These are phyloP conservation scores for Thysanoteuthis rhombus DNA, from an alignment of 2,888 invertebrate genomes.

Conservation along the genomic window DNA sequence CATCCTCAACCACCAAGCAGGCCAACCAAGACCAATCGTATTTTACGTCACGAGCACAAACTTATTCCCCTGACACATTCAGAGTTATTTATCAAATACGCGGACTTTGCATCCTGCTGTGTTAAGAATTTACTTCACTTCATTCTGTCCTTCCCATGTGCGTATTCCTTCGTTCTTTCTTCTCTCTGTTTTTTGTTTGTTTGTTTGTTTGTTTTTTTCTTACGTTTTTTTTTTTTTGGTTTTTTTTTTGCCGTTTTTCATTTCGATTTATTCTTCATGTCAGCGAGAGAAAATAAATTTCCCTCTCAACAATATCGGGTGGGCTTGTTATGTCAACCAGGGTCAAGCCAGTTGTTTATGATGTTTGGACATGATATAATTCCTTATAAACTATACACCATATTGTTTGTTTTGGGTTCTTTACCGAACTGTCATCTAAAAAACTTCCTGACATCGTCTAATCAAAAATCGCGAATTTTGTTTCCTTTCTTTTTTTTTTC, in stretches of 20 bases:
- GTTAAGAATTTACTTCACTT: background rate
- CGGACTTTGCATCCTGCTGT: background rate
- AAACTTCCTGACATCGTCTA: background rate
- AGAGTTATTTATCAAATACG: background rate
- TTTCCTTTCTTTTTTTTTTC: no score
- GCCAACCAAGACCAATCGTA: background rate
- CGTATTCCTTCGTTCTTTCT: background rate
- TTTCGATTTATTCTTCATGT: background rate
- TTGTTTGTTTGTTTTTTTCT: background rate
- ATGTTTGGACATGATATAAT: background rate
- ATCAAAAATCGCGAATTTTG: background rate
- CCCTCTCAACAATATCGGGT: background rate
- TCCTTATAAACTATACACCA: background rate
- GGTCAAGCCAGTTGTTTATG: background rate
- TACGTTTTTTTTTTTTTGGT: no score
- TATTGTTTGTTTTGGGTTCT: background rate
- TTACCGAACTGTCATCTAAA: background rate
- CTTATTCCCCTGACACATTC: background rate
- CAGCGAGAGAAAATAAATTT: background rate
- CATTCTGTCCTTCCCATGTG: no score
- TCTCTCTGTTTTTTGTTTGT: background rate
- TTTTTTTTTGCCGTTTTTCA: background rate
- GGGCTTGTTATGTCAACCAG: background rate
- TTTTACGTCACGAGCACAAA: background rate
- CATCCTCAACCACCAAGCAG: background rate